Evolutionary conservation across 2,797 vertebrate species (phyloP), one percentile per base, ranked within the genome.

Genomic region (Parauchenoglanis ngamensis): DNA sequence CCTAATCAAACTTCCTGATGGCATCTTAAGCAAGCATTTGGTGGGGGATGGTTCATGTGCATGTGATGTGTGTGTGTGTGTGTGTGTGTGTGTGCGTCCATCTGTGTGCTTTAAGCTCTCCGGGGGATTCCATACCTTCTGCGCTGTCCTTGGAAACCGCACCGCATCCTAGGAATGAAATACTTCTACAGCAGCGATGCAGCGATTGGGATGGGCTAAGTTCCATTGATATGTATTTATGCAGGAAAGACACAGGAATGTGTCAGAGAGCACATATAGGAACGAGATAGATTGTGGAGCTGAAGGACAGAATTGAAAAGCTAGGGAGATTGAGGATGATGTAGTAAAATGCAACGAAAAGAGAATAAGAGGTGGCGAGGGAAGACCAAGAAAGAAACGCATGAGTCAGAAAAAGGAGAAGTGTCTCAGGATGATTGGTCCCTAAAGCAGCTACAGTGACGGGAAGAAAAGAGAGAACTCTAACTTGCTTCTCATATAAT

Each of bases 381-480:
- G 21, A 56, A 21, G 23, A 63, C 46, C 44, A 67, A 63, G 72
- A 73, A 35, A 44, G 85, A 88, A 75, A 83, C 77, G 76, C 17
- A 31, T 7, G 72, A 57, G 12, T 21, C 17, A 35, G 35, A 31
- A 23, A 28, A 56, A 56, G n/a, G 23, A 61, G 12, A 46, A 56
- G 4, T 90, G 90, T 93, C 93, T 94, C 91, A 92, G 91, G 91
- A 92, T 92, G 88, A 75, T 87, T 85, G 91, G 91, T 90, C 92
- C 90, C 92, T 92, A 92, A 94, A 92, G 90, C 72, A 93, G 94
- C 91, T 87, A 93, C 91, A 92, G 93, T 90, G 93, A 94, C 90
- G 84, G 21, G 79, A 63, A 84, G 52, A 61, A 83, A 73, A 73
- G 72, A 75, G 23, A 82, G 61, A 86, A 72, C 57, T 78, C 63